Base-by-base conservation (phyloP, 2,888 invertebrate genomes). In the Brachyptera putata region DNA sequence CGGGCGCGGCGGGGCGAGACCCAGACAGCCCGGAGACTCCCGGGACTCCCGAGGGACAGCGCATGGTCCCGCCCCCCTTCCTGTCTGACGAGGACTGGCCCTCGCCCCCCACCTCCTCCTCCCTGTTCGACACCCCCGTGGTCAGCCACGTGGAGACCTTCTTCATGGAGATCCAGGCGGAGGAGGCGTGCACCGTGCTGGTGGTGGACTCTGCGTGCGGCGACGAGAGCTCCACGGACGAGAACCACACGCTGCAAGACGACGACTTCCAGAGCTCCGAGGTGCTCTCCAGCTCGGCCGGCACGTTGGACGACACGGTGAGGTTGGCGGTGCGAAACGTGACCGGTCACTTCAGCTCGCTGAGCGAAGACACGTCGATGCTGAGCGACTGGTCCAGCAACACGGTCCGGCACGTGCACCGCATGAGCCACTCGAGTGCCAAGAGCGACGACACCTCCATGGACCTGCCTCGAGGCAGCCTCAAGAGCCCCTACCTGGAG, bases 311-410 rank as follows among this genome's bases (percentile, higher is more conserved):
- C 70, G 90, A 89, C 16, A 91, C 91, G 0, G 90, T 91, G 0
- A 84, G 87, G 72, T 85, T 87, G 69, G 90, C 86, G 1, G 72
- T 89, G 18, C 43, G 9, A n/a, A n/a, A n/a, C n/a, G n/a, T n/a
- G n/a, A n/a, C n/a, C n/a, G n/a, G n/a, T n/a, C n/a, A n/a, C 18
- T 43, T 43, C 66, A 87, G 89, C 68, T 87, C 89, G 0, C 89
- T 90, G 74, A 90, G 91, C 4, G 91, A 91, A 74, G 91, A 91
- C 69, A 91, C 91, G 0, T 91, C 91, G 0, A 86, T 91, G 71
- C 85, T 90, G 69, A 91, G 91, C 1, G 91, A 92, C 70, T 91
- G 91, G 90, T 91, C 91, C 0, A 91, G 90, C 36, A 91, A 90
- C 66, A 91, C 91, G 0, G 91, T 91, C 1, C 83, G 87, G 1